Base-by-base conservation (phyloP, 2,797 vertebrate genomes). In the Chelmon rostratus region DNA sequence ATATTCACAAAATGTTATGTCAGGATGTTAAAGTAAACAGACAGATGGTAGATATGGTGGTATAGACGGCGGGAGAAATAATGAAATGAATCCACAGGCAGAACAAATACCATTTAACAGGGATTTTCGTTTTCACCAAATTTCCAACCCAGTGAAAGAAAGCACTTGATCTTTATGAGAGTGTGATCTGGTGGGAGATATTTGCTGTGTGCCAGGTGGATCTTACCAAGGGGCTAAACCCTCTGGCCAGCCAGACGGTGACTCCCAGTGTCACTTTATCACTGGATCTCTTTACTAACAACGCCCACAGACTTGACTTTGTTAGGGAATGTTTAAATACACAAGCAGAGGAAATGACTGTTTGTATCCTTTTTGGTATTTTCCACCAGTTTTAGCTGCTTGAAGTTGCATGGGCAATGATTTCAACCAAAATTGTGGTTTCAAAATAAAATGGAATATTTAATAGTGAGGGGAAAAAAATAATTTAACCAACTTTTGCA, bases 171-270 rank as follows among this genome's bases (percentile, higher is more conserved):
- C 11, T 61, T 72, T 5, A 58, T 13, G 42, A 64, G 37, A n/a
- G 21, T 23, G 8, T 52, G 21, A 33, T 66, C 13, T 59, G 33
- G 73, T 77, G 83, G 71, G 80, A 35, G 35, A n/a, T 4, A 0
- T 67, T 37, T 7, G 2, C 53, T 69, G 4, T 0, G 37, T 9
- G 8, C 21, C 87, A 93, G 89, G 74, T 89, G 90, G 84, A 19
- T 66, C 47, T 89, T 64, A 82, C 87, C 83, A 79, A 28, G 38
- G 65, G 40, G 68, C 21, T 33, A 12, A 59, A 47, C 40, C 59
- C 61, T 81, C 40, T 1, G 50, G 35, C 18, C 68, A 4, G 25
- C 46, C 0, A 8, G n/a, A 67, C 64, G 13, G 19, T 23, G 64
- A 28, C 70, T 68, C 59, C 31, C 21, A 7, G 6, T n/a, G 1